These are phyloP conservation scores for Pseudomyrmex flavicornis DNA, from an alignment of 1,140 invertebrate genomes.

Conservation along the genomic window DNA sequence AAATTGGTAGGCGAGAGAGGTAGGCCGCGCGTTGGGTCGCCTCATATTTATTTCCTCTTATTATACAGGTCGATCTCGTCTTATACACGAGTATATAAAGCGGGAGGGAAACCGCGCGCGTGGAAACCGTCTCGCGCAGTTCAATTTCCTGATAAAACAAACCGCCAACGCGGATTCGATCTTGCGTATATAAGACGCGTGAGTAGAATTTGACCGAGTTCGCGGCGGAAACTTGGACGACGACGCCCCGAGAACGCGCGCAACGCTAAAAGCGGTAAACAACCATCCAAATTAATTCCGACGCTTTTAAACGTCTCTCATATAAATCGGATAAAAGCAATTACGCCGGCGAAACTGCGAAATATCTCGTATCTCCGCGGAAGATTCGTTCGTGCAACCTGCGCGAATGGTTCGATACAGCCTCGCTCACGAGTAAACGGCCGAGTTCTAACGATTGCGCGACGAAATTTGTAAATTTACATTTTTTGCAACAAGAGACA, in stretches of 20 bases:
- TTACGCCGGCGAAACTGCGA: constrained; percentile 54
- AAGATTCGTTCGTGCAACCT: constrained; percentile 43
- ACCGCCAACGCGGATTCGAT: constrained; percentile 51
- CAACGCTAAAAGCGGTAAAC: constrained; percentile 41
- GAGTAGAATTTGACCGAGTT: constrained; percentile 50
- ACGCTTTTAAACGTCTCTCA: constrained; percentile 61
- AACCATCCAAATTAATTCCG: constrained; percentile 53
- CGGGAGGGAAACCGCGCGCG: constrained; percentile 14
- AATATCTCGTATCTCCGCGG: constrained; percentile 51
- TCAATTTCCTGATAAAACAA: constrained; percentile 55
- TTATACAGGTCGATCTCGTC: constrained; percentile 50
- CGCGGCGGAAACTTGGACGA: constrained; percentile 2
- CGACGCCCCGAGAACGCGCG: constrained; percentile 7
- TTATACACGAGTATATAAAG: constrained; percentile 1
- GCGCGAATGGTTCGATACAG: constrained; percentile 25
- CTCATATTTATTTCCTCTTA: constrained; percentile 52
- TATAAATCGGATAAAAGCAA: constrained; percentile 63
- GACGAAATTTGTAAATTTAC: no score
- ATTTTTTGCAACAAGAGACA: no score
- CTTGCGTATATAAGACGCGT: constrained; percentile 25
- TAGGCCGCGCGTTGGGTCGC: constrained; percentile 7
- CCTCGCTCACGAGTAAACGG: constrained; percentile 33
- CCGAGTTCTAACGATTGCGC: no score
- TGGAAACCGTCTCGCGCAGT: constrained; percentile 16
- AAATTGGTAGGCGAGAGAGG: constrained; percentile 26